Percentiles rank a stretch among this genome's conserved stretches.
Conservation (phyloP, 1,140 invertebrate species). For the Musca vetustissima region DNA sequence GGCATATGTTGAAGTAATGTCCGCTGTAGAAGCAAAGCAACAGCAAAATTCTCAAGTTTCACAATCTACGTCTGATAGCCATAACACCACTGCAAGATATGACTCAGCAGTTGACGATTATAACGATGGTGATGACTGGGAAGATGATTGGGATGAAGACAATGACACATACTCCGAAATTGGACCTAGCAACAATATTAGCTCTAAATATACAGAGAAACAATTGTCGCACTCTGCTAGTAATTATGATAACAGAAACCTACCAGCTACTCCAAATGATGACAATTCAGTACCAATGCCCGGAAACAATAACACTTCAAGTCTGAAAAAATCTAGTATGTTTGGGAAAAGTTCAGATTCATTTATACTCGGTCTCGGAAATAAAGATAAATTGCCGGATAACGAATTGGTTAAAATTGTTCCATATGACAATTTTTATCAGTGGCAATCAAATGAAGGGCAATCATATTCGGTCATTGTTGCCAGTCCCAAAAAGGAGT, state of each 20-base stretch:
- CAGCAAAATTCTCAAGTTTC: constrained; percentile 22
- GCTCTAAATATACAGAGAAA: constrained; percentile 36
- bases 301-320: constrained; percentile 54
- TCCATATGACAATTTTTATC: constrained; percentile 66
- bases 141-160: constrained; percentile 83
- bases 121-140: constrained; percentile 75
- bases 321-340: constrained; percentile 79
- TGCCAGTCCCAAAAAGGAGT: constrained; percentile 94
- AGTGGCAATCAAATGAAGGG: constrained; percentile 69
- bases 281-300: constrained; percentile 45
- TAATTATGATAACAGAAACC: constrained; percentile 46
- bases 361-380: constrained; percentile 79
- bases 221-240: constrained; percentile 39
- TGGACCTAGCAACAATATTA: constrained; percentile 54
- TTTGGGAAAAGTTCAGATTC: constrained; percentile 75
- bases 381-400: constrained; percentile 72
- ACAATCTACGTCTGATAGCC: background rate
- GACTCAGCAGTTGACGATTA: constrained; percentile 62
- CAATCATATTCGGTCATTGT: constrained; percentile 82
- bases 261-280: constrained; percentile 48
- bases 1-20: constrained; percentile 73
- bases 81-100: constrained; percentile 41
- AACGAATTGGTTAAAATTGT: constrained; percentile 76
- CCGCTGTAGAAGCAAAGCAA: constrained; percentile 54
- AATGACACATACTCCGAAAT: constrained; percentile 70